phyloP scores from a whole-genome alignment of 2,888 invertebrate genomes.

The Metalampra italica region DNA sequence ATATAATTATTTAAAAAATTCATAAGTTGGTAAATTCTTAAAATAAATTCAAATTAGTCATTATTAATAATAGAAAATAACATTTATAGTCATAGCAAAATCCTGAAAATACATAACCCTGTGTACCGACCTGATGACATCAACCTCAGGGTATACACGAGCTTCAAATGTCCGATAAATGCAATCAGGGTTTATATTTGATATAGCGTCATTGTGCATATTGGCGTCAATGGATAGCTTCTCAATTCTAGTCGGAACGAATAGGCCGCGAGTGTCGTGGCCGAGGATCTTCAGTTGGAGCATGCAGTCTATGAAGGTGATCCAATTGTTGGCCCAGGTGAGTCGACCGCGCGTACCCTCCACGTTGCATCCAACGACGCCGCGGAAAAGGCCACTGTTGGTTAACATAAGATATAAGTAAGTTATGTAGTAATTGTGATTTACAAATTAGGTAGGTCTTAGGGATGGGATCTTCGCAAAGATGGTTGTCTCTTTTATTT shows the following conservation, averaged over 20 bases:
- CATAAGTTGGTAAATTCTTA: no score
- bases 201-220: conserved; percentile 76
- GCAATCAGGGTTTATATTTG: conserved; percentile 65
- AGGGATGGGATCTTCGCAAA: no score
- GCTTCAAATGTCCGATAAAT: conserved; percentile 58
- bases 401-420: conserved; percentile 32
- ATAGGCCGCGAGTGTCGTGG: conserved; percentile 82
- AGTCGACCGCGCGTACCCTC: conserved; percentile 72
- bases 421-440: no score
- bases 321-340: conserved; percentile 91
- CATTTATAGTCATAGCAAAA: no score
- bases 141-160: conserved; percentile 65
- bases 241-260: conserved; percentile 87
- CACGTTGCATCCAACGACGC: conserved; percentile 74
- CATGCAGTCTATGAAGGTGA: conserved; percentile 93
- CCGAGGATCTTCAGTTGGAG: conserved; percentile 88
- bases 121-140: conserved; percentile 61
- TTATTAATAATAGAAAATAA: no score
- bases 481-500: no score
- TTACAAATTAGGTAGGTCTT: no score
- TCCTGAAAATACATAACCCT: no score
- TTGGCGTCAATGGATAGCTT: conserved; percentile 84
- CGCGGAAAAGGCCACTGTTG: conserved; percentile 77
- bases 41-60: no score
- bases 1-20: no score